Base-by-base conservation (phyloP, 2,888 invertebrate species). In the Drosophila pegasa region DNA sequence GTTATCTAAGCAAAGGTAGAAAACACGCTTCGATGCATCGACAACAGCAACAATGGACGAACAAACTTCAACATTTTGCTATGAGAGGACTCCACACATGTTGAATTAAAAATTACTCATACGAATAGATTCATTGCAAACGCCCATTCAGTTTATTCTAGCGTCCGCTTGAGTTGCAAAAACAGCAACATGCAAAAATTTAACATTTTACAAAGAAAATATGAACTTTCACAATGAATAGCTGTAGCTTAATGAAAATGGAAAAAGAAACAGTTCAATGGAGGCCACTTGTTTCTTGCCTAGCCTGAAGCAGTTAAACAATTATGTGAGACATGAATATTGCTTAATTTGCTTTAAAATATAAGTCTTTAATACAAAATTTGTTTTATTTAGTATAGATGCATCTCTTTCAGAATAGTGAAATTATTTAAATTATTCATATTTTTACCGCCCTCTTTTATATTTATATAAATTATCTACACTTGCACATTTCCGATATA, bases 1-100 rank as follows among this genome's bases (percentile, higher is more conserved):
- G 58, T 70, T 78, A 84, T 87, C 68, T 41, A 37, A 29, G 25
- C 41, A 63, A 33, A 63, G 66, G 52, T 64, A 59, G 20, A 40
- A 31, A 37, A 47, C 54, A 68, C 65, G 75, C 71, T 59, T 66
- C 61, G 50, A 50, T 87, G 65, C 48, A 40, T 43, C 38, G 37
- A 69, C 16, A 45, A 18, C 45, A 25, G 9, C 38, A 58, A 47
- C 33, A 60, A 50, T 43, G 66, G 45, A 0, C 3, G 47, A 38
- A 55, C 18, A 40, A 52, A 27, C 50, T 27, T 63, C 48, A 58
- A 69, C 54, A 81, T 66, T 59, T 69, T 58, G 31, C 27, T n/a
- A 57, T 16, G 27, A 48, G 55, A 68, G 10, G 10, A 3, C 0
- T 8, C 3, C 3, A 37, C 18, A 20, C 1, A 40, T 20, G 14